phyloP scores from a whole-genome alignment of 2,797 vertebrate genomes.

The Iguana delicatissima region DNA sequence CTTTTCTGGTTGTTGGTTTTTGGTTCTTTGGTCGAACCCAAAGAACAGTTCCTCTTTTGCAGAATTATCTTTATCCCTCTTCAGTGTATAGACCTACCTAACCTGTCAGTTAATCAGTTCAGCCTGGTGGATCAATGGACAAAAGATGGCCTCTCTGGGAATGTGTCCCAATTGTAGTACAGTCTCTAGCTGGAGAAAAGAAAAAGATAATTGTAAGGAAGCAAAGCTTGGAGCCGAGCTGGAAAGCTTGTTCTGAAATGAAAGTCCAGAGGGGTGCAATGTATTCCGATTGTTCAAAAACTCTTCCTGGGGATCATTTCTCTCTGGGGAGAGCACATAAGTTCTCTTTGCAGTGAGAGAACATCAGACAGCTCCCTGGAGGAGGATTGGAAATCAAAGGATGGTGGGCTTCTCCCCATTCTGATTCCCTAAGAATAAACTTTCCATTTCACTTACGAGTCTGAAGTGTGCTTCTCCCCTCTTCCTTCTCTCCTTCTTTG shows the following conservation, averaged over 20 bases:
- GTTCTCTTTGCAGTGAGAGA: not conserved
- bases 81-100: not conserved
- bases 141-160: not conserved
- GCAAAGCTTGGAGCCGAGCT: not conserved
- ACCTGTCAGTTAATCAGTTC: not conserved
- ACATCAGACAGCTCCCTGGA: not conserved
- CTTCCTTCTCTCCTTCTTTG: not conserved
- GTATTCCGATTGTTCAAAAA: not conserved
- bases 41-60: not conserved
- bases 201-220: not conserved
- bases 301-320: not conserved
- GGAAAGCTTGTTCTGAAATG: not conserved
- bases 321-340: not conserved
- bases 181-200: not conserved
- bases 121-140: not conserved
- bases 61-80: not conserved
- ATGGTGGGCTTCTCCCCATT: not conserved
- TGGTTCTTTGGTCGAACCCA: not conserved
- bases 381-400: conserved; percentile 17
- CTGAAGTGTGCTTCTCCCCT: not conserved
- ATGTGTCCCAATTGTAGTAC: not conserved
- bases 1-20: no score
- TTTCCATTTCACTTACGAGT: not conserved
- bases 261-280: not conserved
- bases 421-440: not conserved